Evolutionary conservation across 1,140 invertebrate species (phyloP).

Genomic region (Hylaeus anthracinus): DNA sequence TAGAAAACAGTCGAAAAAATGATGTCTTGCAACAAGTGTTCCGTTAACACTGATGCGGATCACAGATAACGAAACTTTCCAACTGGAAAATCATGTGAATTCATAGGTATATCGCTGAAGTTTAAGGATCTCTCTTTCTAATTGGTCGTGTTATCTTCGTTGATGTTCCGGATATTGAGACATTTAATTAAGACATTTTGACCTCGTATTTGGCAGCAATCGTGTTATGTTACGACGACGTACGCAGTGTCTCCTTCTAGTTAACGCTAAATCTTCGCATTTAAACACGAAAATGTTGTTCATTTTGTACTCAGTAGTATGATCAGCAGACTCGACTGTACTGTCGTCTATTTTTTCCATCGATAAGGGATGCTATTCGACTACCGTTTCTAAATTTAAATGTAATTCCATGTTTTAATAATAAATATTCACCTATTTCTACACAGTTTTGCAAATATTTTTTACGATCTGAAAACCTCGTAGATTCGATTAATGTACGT

Average conservation of each 20-base stretch:
- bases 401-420: not conserved
- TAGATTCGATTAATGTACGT: not conserved
- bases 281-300: not conserved
- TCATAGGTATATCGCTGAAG: not conserved
- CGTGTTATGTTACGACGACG: not conserved
- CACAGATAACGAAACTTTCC: not conserved
- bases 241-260: not conserved
- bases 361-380: not conserved
- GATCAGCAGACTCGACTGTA: constrained; percentile 1
- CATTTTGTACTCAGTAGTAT: constrained; percentile 1
- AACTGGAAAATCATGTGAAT: not conserved
- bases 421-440: not conserved
- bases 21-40: not conserved
- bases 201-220: constrained; percentile 9
- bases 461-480: not conserved
- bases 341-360: not conserved
- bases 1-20: not conserved
- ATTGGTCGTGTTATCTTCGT: constrained; percentile 18
- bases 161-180: not conserved
- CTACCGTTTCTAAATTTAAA: not conserved
- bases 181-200: not conserved
- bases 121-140: not conserved
- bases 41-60: not conserved
- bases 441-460: not conserved
- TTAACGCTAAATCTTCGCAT: not conserved